A percentile compares a stretch with the other conserved stretches of the same genome.
phyloP scores from a whole-genome alignment of 1,140 invertebrate species.

The Riptortus pedestris region DNA sequence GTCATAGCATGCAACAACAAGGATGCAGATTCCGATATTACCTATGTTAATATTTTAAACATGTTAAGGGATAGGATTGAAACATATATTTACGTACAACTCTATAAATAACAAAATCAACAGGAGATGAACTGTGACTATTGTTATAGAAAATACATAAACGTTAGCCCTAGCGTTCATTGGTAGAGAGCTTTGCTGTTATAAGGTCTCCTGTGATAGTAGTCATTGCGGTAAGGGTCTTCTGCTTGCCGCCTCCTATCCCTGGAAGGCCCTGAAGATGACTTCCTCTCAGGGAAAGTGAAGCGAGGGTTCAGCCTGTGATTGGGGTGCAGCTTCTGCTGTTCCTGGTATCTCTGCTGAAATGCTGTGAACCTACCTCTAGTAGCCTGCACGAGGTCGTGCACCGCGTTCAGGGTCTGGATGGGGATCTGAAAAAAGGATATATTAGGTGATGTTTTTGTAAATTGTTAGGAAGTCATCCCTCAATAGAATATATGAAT shows the following conservation, averaged over 20 bases:
- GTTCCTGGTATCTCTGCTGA: background rate
- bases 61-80: too few species aligned
- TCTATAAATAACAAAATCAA: background rate
- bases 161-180: background rate
- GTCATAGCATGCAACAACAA: too few species aligned
- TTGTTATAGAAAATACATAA: background rate
- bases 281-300: background rate
- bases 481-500: too few species aligned
- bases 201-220: background rate
- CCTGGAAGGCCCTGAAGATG: background rate
- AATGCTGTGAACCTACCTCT: background rate
- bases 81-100: too few species aligned
- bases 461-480: too few species aligned
- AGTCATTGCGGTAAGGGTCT: background rate
- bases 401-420: background rate
- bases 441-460: too few species aligned
- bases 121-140: background rate
- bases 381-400: background rate
- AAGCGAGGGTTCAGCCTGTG: conserved; percentile 1
- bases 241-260: background rate
- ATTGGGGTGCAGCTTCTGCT: conserved; percentile 4
- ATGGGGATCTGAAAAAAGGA: background rate
- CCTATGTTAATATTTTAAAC: too few species aligned
- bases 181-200: too few species aligned
- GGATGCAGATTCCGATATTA: too few species aligned